Evolutionary conservation across 2,888 invertebrate genomes (phyloP).

Genomic region (Bruchidius siliquastri): DNA sequence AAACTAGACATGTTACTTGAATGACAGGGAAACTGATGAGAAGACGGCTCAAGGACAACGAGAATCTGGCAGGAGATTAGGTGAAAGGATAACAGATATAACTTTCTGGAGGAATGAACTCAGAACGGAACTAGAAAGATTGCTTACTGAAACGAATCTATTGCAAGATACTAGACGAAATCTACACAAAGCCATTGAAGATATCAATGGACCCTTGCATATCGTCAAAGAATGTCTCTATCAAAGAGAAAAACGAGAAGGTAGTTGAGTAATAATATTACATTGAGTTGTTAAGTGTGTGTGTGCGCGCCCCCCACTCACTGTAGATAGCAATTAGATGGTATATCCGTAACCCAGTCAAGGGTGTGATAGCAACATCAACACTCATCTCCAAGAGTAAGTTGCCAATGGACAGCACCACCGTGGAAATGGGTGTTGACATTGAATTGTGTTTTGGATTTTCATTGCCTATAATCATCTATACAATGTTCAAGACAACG

Average conservation of each 20-base stretch:
- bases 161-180: constrained; percentile 68
- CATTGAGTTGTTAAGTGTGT: too few species aligned
- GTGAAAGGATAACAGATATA: constrained; percentile 87
- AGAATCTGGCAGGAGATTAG: constrained; percentile 81
- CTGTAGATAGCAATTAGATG: too few species aligned
- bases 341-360: too few species aligned
- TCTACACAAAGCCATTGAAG: constrained; percentile 65
- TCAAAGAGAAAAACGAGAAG: constrained; percentile 82
- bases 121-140: constrained; percentile 76
- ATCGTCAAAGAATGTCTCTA: constrained; percentile 93
- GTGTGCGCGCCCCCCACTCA: too few species aligned
- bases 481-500: too few species aligned
- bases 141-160: constrained; percentile 73
- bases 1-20: too few species aligned
- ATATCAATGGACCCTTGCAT: constrained; percentile 86
- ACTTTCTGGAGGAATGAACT: constrained; percentile 93
- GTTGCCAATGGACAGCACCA: too few species aligned
- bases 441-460: too few species aligned
- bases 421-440: too few species aligned
- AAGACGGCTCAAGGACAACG: constrained; percentile 72
- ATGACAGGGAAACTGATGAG: constrained; percentile 70
- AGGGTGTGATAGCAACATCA: too few species aligned
- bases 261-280: constrained; percentile 58
- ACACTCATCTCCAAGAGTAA: too few species aligned
- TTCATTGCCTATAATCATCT: too few species aligned